A percentile compares a stretch with the other conserved stretches of the same genome.
Conservation (phyloP, 2,113 vertebrate genomes). For the Macquaria ambigua region DNA sequence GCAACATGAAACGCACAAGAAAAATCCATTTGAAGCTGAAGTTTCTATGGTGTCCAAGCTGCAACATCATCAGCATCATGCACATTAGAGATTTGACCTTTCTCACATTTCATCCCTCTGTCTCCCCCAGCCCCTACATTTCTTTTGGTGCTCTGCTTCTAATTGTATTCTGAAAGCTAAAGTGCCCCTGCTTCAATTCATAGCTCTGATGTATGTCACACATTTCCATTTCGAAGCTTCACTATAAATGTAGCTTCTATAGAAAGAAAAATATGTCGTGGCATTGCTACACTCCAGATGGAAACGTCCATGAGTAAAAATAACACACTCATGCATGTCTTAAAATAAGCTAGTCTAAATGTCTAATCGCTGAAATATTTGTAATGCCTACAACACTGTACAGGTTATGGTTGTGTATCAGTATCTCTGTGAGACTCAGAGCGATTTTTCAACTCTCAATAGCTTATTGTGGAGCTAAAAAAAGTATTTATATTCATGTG, state of each 20-base stretch:
- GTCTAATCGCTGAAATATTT: conserved; percentile 6
- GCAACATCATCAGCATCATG: neutral
- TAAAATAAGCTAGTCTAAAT: conserved; percentile 22
- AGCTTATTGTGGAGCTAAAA: conserved; percentile 75
- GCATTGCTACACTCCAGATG: conserved; percentile 36
- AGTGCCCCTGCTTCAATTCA: neutral
- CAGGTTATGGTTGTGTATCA: conserved; percentile 41
- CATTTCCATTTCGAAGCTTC: neutral
- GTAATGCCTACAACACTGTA: neutral
- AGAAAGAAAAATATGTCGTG: neutral
- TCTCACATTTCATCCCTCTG: neutral
- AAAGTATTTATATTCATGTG: conserved; percentile 65
- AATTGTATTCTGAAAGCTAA: neutral
- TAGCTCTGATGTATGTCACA: conserved; percentile 24
- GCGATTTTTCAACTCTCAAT: conserved; percentile 58
- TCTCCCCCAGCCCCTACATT: neutral
- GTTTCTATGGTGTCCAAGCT: conserved; percentile 19
- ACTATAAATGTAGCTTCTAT: conserved; percentile 1
- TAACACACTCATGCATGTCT: conserved; percentile 8
- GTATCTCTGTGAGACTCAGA: conserved; percentile 31
- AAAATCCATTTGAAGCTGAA: conserved; percentile 22
- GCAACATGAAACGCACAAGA: conserved; percentile 22
- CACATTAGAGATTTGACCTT: conserved; percentile 13
- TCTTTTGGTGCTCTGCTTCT: neutral
- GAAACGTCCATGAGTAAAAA: conserved; percentile 45